phyloP scores from a whole-genome alignment of 2,888 invertebrate genomes.

The Holacanthella duospinosa region DNA sequence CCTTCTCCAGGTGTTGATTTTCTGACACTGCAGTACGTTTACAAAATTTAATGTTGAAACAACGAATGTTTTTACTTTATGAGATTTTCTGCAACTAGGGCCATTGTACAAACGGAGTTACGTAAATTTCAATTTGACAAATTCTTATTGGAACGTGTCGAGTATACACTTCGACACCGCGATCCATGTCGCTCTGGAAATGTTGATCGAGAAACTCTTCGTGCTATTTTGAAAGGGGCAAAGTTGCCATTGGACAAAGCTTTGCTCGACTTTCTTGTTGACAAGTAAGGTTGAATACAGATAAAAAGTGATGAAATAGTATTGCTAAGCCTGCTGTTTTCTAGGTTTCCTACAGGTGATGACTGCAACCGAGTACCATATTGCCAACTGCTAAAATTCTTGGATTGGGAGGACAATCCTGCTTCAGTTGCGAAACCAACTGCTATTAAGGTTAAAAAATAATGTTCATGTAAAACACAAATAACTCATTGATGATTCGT shows the following conservation, averaged over 20 bases:
- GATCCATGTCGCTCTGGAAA: constrained; percentile 51
- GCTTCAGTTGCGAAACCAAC: constrained; percentile 46
- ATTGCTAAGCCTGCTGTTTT: not conserved
- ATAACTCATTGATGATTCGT: not conserved
- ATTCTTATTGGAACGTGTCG: constrained; percentile 32
- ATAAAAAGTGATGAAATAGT: constrained; percentile 28
- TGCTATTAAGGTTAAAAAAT: constrained; percentile 45
- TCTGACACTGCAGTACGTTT: constrained; percentile 32
- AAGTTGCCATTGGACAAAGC: constrained; percentile 58
- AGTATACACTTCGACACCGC: constrained; percentile 51
- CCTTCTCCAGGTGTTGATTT: constrained; percentile 30
- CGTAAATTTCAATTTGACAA: constrained; percentile 46
- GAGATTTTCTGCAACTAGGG: no score
- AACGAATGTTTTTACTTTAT: not conserved
- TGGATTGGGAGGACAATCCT: constrained; percentile 55
- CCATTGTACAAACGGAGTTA: constrained; percentile 59
- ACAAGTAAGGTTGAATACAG: no score
- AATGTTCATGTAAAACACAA: not conserved
- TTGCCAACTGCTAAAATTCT: constrained; percentile 57
- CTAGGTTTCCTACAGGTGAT: constrained; percentile 30
- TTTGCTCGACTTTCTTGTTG: constrained; percentile 57
- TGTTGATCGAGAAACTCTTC: constrained; percentile 50
- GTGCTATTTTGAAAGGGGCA: constrained; percentile 57
- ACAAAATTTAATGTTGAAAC: constrained; percentile 1
- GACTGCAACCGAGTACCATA: constrained; percentile 46